Conservation (phyloP, 2,113 vertebrate genomes). For the Malurus alboscapulatus region DNA sequence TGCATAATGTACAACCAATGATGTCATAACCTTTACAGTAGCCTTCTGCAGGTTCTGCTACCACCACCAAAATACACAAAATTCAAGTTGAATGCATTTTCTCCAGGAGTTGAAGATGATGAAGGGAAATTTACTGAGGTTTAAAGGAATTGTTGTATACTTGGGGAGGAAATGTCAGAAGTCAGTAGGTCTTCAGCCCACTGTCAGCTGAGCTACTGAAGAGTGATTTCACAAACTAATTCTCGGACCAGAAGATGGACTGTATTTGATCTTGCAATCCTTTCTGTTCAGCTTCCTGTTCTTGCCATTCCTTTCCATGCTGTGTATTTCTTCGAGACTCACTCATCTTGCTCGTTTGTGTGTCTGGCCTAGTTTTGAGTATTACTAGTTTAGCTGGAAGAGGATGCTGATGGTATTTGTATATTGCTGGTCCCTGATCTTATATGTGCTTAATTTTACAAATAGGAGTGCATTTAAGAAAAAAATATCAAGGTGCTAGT, state of each 20-base stretch:
- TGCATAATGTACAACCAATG: constrained; percentile 35
- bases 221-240: neutral
- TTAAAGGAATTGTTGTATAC: neutral
- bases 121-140: neutral
- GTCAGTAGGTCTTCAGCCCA: constrained; percentile 28
- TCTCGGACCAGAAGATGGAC: constrained; percentile 50
- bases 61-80: constrained; percentile 28
- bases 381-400: constrained; percentile 43
- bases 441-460: constrained; percentile 42
- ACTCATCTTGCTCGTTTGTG: neutral
- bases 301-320: neutral
- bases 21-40: constrained; percentile 44
- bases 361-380: constrained; percentile 36
- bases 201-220: neutral
- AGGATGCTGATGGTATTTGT: constrained; percentile 29
- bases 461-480: constrained; percentile 46
- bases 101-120: neutral
- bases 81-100: constrained; percentile 10
- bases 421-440: constrained; percentile 47
- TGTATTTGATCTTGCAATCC: neutral
- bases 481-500: constrained; percentile 59
- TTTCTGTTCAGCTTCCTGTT: constrained; percentile 54
- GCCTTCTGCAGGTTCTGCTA: constrained; percentile 55
- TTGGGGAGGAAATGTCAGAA: constrained; percentile 1
- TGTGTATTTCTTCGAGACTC: constrained; percentile 9